Base-by-base conservation (phyloP, 2,113 vertebrate genomes). In the Nothocercus nigrocapillus region DNA sequence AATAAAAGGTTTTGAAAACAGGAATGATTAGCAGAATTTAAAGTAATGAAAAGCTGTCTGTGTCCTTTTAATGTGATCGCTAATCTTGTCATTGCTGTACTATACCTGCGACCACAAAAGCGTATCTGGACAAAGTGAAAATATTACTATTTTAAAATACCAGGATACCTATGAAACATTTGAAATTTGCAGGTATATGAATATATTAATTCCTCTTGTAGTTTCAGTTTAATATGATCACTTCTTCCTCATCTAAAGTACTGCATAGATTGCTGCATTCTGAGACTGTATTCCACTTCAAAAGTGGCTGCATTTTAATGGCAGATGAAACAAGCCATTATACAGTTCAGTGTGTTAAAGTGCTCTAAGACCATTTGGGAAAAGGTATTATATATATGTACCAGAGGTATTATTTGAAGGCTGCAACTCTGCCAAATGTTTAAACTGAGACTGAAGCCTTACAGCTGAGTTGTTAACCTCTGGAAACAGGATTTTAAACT, bases 391-490 rank as follows among this genome's bases (percentile, higher is more conserved):
- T 62, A 83, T n/a, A 44, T 49, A 19, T 24, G 61, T 40, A 84
- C 34, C 81, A 94, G 88, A 86, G 69, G 76, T 90, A 82, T 76
- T 86, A 69, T 93, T 94, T 96, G 88, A 89, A 86, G 56, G 62
- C 66, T 88, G 44, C 38, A 90, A 47, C 49, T 82, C 77, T 90
- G 92, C 83, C 94, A 97, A 93, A 88, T 62, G 62, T 87, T 58
- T 94, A 88, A 95, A 93, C 94, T 76, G 93, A 96, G 85, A 73
- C 62, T 92, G 92, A 95, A 90, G 58, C 22, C 81, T 95, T 92
- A 79, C 93, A 95, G 74, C 80, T 96, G 94, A 90, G 53, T 45
- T 92, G 69, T 89, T 95, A 94, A 95, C 93, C 90, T 89, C 83
- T 93, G 74, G 63, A 96, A 97, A 94, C 9, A 86, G 40, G 90